These are phyloP conservation scores for Bombyx mandarina DNA, from an alignment of 1,140 invertebrate genomes.

Conservation along the genomic window DNA sequence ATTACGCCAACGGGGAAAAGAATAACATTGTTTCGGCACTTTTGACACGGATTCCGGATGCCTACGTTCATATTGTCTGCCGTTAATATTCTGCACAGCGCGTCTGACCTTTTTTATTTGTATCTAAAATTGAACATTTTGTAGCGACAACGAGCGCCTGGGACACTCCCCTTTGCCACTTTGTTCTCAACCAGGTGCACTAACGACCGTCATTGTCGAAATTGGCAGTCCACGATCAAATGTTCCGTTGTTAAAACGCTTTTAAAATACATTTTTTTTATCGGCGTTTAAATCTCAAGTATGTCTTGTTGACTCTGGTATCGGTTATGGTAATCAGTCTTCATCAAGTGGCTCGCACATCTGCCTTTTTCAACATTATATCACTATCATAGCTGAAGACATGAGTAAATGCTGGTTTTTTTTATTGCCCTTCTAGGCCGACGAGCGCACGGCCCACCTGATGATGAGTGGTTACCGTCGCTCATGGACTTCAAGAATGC, in stretches of 20 bases:
- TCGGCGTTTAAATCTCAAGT: too few species aligned
- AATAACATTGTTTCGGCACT: conserved; percentile 67
- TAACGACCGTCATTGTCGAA: conserved; percentile 31
- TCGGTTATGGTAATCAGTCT: too few species aligned
- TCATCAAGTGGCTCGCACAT: too few species aligned
- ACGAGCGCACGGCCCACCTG: too few species aligned
- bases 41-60: conserved; percentile 67
- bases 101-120: conserved; percentile 71
- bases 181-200: conserved; percentile 32
- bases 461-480: too few species aligned
- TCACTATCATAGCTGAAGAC: too few species aligned
- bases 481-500: too few species aligned
- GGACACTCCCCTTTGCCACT: conserved; percentile 37
- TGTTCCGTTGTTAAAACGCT: neutral
- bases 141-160: conserved; percentile 59
- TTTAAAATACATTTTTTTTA: too few species aligned
- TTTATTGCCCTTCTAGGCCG: too few species aligned
- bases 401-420: too few species aligned
- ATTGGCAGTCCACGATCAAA: neutral
- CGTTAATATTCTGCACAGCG: conserved; percentile 67
- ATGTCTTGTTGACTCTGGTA: too few species aligned
- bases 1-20: conserved; percentile 65
- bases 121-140: conserved; percentile 71
- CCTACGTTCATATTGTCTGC: conserved; percentile 67
- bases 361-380: too few species aligned